A percentile compares a stretch with the other conserved stretches of the same genome.
These are phyloP conservation scores for Petrocephalus schoutedeni DNA, from an alignment of 2,797 vertebrate species.

Conservation along the genomic window DNA sequence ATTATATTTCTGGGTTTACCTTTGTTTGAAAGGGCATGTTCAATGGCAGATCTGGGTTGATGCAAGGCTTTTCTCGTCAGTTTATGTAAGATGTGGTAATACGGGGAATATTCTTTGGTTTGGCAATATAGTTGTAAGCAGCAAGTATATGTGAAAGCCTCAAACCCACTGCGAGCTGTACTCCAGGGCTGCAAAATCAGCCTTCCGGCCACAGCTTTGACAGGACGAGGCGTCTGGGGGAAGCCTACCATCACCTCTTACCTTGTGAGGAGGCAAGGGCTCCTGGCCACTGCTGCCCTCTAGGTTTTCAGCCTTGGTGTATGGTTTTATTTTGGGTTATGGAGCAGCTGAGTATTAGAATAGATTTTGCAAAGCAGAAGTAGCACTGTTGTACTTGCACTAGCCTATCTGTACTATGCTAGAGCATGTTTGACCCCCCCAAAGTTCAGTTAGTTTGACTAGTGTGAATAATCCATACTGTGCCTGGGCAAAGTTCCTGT, in stretches of 20 bases:
- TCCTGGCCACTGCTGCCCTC: background rate
- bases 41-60: background rate
- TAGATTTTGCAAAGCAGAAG: background rate
- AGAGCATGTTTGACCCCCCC: background rate
- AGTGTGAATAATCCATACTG: background rate
- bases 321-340: background rate
- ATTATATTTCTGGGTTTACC: background rate
- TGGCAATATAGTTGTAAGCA: background rate
- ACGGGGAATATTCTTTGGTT: background rate
- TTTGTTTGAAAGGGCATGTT: background rate
- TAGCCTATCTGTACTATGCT: background rate
- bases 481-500: background rate
- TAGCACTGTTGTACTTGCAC: background rate
- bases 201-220: background rate
- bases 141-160: background rate
- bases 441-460: background rate
- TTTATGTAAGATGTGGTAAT: background rate
- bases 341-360: background rate
- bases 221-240: background rate
- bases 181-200: background rate
- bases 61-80: background rate
- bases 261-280: background rate
- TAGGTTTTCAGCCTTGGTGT: no score
- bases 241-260: background rate
- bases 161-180: background rate